Percentiles rank a stretch among this genome's conserved stretches.
Conservation (phyloP, 2,797 vertebrate species). For the Phataginus tetradactyla region DNA sequence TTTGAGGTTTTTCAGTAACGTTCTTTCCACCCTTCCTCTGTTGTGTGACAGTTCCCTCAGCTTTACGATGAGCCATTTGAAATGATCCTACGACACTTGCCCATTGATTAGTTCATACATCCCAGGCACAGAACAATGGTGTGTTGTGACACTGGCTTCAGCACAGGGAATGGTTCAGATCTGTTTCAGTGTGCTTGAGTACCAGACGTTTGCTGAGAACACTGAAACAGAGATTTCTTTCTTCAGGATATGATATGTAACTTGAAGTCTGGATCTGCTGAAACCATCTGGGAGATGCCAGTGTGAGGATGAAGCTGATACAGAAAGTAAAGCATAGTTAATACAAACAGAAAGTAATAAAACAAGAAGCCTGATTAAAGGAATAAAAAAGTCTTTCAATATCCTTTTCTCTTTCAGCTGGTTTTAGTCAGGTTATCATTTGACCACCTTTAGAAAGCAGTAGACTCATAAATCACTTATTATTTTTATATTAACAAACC, state of each 20-base stretch:
- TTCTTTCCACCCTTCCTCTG: not conserved
- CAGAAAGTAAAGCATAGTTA: not conserved
- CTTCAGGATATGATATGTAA: not conserved
- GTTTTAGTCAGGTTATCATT: not conserved
- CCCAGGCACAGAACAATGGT: not conserved
- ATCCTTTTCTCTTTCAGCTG: not conserved
- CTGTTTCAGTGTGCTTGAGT: not conserved
- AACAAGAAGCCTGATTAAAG: not conserved
- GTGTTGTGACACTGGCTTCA: not conserved
- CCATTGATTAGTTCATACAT: not conserved
- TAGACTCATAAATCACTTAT: not conserved
- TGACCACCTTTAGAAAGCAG: not conserved
- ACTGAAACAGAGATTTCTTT: not conserved
- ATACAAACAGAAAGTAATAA: not conserved
- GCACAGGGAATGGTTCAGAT: not conserved
- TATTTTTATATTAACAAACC: not conserved
- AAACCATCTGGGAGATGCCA: not conserved
- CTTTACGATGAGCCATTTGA: not conserved
- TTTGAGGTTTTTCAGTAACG: not conserved
- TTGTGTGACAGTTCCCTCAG: not conserved
- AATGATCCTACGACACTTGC: not conserved
- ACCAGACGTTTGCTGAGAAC: not conserved
- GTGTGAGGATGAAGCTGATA: not conserved
- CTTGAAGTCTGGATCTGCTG: not conserved
- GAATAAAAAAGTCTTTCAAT: not conserved